These are phyloP conservation scores for Anoplophora glabripennis DNA, from an alignment of 1,140 invertebrate genomes.

Conservation along the genomic window DNA sequence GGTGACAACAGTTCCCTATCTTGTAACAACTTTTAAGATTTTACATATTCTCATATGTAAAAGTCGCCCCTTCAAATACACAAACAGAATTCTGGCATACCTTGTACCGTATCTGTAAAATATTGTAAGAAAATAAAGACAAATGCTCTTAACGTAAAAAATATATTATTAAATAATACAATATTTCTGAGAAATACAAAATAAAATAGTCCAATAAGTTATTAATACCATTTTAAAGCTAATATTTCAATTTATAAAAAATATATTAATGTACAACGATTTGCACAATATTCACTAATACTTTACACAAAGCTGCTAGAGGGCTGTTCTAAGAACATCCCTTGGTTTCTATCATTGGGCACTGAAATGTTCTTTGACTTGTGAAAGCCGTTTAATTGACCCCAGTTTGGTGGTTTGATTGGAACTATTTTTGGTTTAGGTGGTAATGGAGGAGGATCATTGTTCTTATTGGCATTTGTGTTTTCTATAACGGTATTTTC, in stretches of 20 bases:
- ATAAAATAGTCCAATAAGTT: too few species aligned
- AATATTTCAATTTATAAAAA: background rate
- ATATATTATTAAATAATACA: too few species aligned
- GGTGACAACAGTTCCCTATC: too few species aligned
- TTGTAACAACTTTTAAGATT: too few species aligned
- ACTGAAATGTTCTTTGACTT: conserved; percentile 34
- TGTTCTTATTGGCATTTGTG: conserved; percentile 23
- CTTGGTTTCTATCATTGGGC: conserved; percentile 38
- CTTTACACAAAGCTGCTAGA: conserved; percentile 60
- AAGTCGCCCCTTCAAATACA: too few species aligned
- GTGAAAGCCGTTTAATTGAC: conserved; percentile 42
- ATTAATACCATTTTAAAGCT: background rate
- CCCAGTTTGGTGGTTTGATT: conserved; percentile 58
- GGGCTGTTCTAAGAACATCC: conserved; percentile 58
- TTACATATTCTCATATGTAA: too few species aligned
- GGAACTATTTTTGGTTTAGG: conserved; percentile 60
- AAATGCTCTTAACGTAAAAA: too few species aligned
- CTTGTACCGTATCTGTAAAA: too few species aligned
- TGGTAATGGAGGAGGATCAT: conserved; percentile 54
- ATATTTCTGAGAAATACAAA: too few species aligned
- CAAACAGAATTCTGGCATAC: too few species aligned
- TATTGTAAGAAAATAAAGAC: too few species aligned
- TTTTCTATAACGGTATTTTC: conserved; percentile 40
- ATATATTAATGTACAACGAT: background rate
- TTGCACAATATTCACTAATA: too few species aligned